phyloP scores from a whole-genome alignment of 2,797 vertebrate species.

The Macrochelys suwanniensis region DNA sequence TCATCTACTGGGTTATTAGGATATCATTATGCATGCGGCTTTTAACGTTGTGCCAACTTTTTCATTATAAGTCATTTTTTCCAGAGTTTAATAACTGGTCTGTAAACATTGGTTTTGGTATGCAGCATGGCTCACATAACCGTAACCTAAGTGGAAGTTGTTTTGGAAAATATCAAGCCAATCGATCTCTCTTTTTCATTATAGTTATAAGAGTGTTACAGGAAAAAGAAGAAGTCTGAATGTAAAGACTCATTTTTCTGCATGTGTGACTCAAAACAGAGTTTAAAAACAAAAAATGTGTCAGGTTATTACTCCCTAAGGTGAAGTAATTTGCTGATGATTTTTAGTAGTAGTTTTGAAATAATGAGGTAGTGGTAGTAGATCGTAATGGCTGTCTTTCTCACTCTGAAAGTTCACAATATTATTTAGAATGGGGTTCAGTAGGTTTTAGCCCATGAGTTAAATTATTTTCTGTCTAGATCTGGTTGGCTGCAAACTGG shows the following conservation, averaged over 20 bases:
- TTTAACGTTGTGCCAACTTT: constrained; percentile 7
- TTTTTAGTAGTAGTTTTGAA: constrained; percentile 6
- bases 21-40: background rate
- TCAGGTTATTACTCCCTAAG: background rate
- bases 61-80: constrained; percentile 40
- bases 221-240: background rate
- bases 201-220: background rate
- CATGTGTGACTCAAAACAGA: background rate
- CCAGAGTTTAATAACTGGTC: constrained; percentile 37
- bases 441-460: background rate
- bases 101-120: constrained; percentile 28
- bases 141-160: background rate
- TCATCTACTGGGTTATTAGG: constrained; percentile 8
- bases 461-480: background rate
- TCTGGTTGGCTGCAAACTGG: background rate
- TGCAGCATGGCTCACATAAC: background rate
- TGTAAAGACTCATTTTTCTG: background rate
- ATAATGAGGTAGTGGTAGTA: fast-evolving
- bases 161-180: background rate
- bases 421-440: background rate
- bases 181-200: background rate
- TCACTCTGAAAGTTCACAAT: constrained; percentile 1
- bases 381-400: background rate
- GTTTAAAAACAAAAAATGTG: background rate
- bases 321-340: background rate